Conservation (phyloP, 1,140 invertebrate genomes). For the Eciton burchellii region DNA sequence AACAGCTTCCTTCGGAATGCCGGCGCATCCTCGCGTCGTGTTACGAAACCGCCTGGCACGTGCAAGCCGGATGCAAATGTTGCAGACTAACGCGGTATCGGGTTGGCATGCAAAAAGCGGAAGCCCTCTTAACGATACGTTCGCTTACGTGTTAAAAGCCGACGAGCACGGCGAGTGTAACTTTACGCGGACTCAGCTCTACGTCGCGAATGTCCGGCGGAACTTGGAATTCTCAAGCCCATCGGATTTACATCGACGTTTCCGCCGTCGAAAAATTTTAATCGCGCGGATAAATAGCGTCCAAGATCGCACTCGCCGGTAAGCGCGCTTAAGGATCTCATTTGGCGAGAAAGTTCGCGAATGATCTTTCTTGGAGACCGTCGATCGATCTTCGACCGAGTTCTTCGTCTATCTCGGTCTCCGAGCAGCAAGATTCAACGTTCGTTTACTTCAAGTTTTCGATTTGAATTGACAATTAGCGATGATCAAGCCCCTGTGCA, state of each 20-base stretch:
- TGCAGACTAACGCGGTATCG: slow-evolving; percentile 49
- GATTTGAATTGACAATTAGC: no score
- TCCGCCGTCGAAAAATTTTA: neutral
- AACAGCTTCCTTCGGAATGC: slow-evolving; percentile 55
- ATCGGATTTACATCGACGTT: slow-evolving; percentile 17
- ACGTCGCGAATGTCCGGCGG: neutral
- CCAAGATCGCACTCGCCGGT: neutral
- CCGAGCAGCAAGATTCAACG: no score
- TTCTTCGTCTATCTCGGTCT: no score
- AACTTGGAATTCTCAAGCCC: slow-evolving; percentile 17
- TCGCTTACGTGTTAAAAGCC: slow-evolving; percentile 42
- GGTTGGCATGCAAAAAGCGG: slow-evolving; percentile 28
- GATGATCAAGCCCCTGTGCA: no score
- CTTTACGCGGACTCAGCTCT: neutral
- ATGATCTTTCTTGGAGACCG: no score
- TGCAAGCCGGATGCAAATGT: slow-evolving; percentile 60
- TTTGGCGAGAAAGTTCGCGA: neutral
- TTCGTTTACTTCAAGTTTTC: no score
- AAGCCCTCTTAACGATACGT: slow-evolving; percentile 62
- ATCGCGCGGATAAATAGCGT: slow-evolving; percentile 14
- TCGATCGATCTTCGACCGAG: no score
- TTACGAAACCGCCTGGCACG: slow-evolving; percentile 58
- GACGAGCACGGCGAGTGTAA: slow-evolving; percentile 26
- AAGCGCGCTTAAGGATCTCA: neutral
- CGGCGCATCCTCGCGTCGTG: slow-evolving; percentile 29